These are phyloP conservation scores for Carpatolechia fugitivella DNA, from an alignment of 2,888 invertebrate genomes.

Conservation along the genomic window DNA sequence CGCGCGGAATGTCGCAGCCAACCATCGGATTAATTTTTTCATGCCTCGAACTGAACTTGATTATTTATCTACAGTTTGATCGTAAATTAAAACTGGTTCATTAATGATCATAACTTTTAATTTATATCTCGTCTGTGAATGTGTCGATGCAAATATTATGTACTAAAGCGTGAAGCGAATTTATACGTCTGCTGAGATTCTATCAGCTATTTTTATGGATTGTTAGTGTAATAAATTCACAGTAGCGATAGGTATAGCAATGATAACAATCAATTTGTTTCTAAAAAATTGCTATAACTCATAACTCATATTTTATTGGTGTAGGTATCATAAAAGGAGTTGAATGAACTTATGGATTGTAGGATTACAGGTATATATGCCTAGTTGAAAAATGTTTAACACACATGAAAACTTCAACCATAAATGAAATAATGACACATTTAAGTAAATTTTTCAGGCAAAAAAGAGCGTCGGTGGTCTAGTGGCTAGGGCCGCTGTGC, in stretches of 20 bases:
- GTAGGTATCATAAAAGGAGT: no score
- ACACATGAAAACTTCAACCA: no score
- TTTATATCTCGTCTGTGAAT: constrained; percentile 52
- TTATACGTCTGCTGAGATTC: constrained; percentile 42
- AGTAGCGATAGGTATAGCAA: constrained; percentile 3
- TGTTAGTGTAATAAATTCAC: constrained; percentile 15
- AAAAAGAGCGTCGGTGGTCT: no score
- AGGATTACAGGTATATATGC: no score
- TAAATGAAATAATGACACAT: no score
- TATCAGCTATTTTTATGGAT: constrained; percentile 29
- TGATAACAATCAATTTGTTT: not conserved
- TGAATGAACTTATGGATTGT: no score
- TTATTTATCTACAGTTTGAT: constrained; percentile 58
- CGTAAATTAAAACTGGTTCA: constrained; percentile 69
- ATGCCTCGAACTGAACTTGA: constrained; percentile 44
- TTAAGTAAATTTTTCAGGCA: no score
- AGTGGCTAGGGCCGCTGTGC: no score
- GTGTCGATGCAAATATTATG: constrained; percentile 52
- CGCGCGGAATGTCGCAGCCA: constrained; percentile 43
- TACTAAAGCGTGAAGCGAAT: constrained; percentile 44
- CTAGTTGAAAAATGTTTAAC: no score
- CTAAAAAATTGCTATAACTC: not conserved
- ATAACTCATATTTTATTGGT: no score
- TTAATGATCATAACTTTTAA: constrained; percentile 69
- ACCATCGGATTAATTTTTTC: constrained; percentile 53